These are phyloP conservation scores for Maccullochella peelii DNA, from an alignment of 2,113 vertebrate genomes.

Conservation along the genomic window DNA sequence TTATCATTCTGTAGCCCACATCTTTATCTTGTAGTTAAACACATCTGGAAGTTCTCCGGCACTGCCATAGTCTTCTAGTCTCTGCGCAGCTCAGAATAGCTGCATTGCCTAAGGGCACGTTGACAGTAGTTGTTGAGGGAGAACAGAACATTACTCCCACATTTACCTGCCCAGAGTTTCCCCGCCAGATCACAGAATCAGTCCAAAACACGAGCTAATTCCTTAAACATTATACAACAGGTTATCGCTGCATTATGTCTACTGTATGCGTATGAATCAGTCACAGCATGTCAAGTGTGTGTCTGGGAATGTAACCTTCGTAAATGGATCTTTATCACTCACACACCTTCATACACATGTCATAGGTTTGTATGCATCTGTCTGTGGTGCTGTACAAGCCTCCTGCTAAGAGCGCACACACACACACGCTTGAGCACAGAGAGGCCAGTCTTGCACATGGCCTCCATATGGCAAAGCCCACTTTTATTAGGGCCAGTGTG, in stretches of 20 bases:
- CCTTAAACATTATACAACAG: constrained; percentile 16
- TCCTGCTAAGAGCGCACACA: constrained; percentile 62
- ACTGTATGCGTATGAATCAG: constrained; percentile 13
- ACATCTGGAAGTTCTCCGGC: constrained; percentile 76
- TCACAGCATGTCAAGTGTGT: constrained; percentile 11
- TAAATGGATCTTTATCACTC: constrained; percentile 50
- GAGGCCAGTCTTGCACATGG: constrained; percentile 82
- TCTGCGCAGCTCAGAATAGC: constrained; percentile 46
- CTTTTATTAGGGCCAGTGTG: constrained; percentile 83
- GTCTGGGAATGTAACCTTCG: constrained; percentile 24
- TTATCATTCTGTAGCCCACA: constrained; percentile 53
- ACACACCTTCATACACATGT: constrained; percentile 58
- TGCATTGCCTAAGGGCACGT: constrained; percentile 40
- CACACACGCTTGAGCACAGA: constrained; percentile 63
- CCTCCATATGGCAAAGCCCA: constrained; percentile 84
- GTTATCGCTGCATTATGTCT: background rate
- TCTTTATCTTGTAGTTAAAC: constrained; percentile 73
- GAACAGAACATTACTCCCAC: constrained; percentile 71
- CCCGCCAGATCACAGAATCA: constrained; percentile 32
- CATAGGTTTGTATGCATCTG: constrained; percentile 58
- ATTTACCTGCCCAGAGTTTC: constrained; percentile 64
- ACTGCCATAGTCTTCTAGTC: constrained; percentile 35
- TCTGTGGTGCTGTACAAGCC: constrained; percentile 57
- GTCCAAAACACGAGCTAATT: constrained; percentile 33
- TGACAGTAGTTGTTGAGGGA: constrained; percentile 66